Evolutionary conservation across 2,888 invertebrate genomes (phyloP).

Genomic region (Lochmaea crataegi): DNA sequence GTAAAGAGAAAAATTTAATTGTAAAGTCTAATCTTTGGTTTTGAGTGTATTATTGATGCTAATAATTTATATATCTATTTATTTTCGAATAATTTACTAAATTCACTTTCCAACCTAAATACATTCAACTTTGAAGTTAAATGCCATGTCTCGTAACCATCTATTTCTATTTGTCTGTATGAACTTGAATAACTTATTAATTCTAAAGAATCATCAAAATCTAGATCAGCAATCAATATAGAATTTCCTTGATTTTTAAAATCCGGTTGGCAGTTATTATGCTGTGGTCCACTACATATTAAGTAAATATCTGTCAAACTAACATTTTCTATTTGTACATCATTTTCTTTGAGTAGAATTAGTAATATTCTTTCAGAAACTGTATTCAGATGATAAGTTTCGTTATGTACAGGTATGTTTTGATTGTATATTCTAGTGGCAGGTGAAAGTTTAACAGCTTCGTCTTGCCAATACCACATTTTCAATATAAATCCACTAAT

Average conservation of each 20-base stretch:
- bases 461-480: constrained; percentile 82
- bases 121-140: constrained; percentile 77
- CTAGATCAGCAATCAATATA: constrained; percentile 79
- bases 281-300: constrained; percentile 70
- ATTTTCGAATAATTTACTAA: constrained; percentile 75
- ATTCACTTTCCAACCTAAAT: constrained; percentile 77
- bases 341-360: constrained; percentile 79
- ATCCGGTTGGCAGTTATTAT: constrained; percentile 77
- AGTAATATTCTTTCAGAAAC: constrained; percentile 76
- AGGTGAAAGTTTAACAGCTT: constrained; percentile 45
- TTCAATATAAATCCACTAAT: constrained; percentile 83
- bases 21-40: neutral
- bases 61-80: constrained; percentile 46
- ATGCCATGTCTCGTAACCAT: constrained; percentile 72
- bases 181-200: constrained; percentile 81
- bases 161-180: constrained; percentile 66
- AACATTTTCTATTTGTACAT: constrained; percentile 80
- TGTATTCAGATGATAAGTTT: constrained; percentile 52
- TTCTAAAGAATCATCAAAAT: constrained; percentile 81
- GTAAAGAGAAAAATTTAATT: neutral
- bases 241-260: constrained; percentile 79
- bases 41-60: neutral
- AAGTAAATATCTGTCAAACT: constrained; percentile 83
- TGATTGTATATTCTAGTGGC: constrained; percentile 46
- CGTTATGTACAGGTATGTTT: constrained; percentile 47